These are phyloP conservation scores for Paracentrotus lividus DNA, from an alignment of 53 echinoderm and acorn worm genomes.

Conservation along the genomic window DNA sequence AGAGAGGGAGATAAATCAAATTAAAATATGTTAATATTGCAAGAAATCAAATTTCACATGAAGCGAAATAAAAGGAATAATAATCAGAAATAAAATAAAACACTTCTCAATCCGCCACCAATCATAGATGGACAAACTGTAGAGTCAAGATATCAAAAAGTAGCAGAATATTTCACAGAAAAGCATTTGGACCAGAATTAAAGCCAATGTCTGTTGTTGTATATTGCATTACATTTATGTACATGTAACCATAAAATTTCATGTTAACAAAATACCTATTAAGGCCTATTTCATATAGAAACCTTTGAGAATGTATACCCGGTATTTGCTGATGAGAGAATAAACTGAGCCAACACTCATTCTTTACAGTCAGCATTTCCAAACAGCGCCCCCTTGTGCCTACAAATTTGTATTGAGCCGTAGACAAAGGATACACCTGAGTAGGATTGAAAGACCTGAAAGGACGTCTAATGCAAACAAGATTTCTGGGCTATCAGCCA, in stretches of 20 bases:
- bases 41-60: too few species aligned
- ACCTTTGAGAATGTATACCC: too few species aligned
- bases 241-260: too few species aligned
- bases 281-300: too few species aligned
- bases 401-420: neutral
- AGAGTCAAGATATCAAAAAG: neutral
- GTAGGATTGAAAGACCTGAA: neutral
- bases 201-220: too few species aligned
- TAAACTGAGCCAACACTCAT: conserved; percentile 6
- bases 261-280: too few species aligned
- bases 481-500: conserved; percentile 33
- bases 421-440: neutral
- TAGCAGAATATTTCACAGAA: neutral
- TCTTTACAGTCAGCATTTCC: neutral
- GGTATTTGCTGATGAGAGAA: too few species aligned
- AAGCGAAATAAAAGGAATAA: too few species aligned
- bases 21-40: neutral
- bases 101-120: neutral
- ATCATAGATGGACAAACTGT: neutral
- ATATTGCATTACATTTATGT: too few species aligned
- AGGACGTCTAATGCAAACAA: neutral
- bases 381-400: conserved; percentile 20
- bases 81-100: too few species aligned
- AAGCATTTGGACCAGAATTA: neutral
- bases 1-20: neutral